Evolutionary conservation across 1,140 invertebrate genomes (phyloP).

Genomic region (Micrasema minimum): DNA sequence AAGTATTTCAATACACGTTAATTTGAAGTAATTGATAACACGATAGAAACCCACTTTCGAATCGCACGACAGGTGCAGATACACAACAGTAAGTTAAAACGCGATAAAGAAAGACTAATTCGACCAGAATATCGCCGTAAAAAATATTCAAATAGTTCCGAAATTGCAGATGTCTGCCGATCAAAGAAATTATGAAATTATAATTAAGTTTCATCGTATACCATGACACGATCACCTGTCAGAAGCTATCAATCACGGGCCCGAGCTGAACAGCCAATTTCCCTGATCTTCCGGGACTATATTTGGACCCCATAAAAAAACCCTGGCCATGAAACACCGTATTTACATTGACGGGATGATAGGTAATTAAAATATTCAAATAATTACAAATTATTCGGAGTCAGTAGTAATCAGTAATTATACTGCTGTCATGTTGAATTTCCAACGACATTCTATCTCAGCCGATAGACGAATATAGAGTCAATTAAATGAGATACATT

Average conservation of each 20-base stretch:
- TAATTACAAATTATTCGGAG: conserved; percentile 50
- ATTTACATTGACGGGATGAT: conserved; percentile 14
- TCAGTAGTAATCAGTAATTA: conserved; percentile 33
- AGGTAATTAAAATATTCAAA: conserved; percentile 53
- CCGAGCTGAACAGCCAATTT: conserved; percentile 14
- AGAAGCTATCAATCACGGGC: conserved; percentile 20
- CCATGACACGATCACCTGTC: conserved; percentile 23
- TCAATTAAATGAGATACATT: neutral
- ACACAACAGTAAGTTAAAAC: too few relatives aligned
- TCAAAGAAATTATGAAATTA: neutral
- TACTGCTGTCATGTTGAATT: conserved; percentile 16
- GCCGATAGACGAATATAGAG: neutral
- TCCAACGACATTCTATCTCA: neutral
- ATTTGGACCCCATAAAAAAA: neutral
- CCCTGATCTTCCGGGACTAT: neutral
- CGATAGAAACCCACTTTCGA: too few relatives aligned
- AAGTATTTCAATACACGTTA: too few relatives aligned
- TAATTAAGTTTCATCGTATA: conserved; percentile 1
- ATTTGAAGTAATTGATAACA: too few relatives aligned
- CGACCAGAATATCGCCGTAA: too few relatives aligned
- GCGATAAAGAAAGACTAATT: too few relatives aligned
- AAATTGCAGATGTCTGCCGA: too few relatives aligned
- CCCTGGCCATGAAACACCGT: neutral
- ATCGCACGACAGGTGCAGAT: too few relatives aligned
- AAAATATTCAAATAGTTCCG: too few relatives aligned